A percentile compares a stretch with the other conserved stretches of the same genome.
phyloP scores from a whole-genome alignment of 1,140 invertebrate genomes.

The Sesamia nonagrioides region DNA sequence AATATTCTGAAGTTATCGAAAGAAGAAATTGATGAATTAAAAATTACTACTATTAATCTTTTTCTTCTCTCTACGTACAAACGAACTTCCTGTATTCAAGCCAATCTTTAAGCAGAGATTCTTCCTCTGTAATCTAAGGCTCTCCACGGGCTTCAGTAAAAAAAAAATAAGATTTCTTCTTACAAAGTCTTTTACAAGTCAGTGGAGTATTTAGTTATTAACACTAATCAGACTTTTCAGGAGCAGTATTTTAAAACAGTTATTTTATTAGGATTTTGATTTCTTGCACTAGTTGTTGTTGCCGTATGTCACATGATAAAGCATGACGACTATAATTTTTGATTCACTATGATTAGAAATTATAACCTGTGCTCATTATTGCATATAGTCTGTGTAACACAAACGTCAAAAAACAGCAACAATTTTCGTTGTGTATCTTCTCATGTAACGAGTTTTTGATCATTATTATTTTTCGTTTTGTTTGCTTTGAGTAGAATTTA shows the following conservation, averaged over 20 bases:
- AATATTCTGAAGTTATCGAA: too few relatives aligned
- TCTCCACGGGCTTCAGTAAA: too few relatives aligned
- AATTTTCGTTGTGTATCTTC: conserved; percentile 61
- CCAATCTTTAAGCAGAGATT: too few relatives aligned
- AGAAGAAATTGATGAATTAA: too few relatives aligned
- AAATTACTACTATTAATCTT: too few relatives aligned
- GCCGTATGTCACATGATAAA: not conserved
- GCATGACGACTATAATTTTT: not conserved
- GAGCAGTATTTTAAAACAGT: too few relatives aligned
- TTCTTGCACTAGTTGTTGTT: not conserved
- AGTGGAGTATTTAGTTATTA: too few relatives aligned
- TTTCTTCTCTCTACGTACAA: too few relatives aligned
- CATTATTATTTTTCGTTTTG: conserved; percentile 74
- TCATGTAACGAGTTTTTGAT: conserved; percentile 71
- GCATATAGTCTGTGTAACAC: not conserved
- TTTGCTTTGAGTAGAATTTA: conserved; percentile 71
- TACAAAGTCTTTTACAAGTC: too few relatives aligned
- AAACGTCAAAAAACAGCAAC: conserved; percentile 55
- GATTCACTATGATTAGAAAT: not conserved
- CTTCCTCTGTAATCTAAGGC: too few relatives aligned
- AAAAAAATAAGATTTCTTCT: too few relatives aligned
- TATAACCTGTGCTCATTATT: not conserved
- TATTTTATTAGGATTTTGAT: not conserved
- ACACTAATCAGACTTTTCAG: not conserved
- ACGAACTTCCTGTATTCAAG: too few relatives aligned